A percentile compares a stretch with the other conserved stretches of the same genome.
phyloP scores from a whole-genome alignment of 2,888 invertebrate genomes.

The Sinopyrophorus schimmeli region DNA sequence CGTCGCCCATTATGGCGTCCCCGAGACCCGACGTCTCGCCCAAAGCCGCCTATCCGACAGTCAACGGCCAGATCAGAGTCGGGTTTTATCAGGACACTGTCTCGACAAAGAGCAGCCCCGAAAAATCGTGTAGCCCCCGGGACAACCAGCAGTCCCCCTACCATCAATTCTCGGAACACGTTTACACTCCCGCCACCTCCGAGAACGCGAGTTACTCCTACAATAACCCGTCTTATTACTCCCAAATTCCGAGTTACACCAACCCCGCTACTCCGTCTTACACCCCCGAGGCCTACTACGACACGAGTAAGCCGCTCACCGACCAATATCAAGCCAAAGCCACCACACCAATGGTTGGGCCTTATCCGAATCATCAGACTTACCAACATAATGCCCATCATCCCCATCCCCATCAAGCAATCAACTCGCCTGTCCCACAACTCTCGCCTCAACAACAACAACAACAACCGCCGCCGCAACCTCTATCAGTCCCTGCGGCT shows the following conservation, averaged over 20 bases:
- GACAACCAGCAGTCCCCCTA: slow-evolving; percentile 67
- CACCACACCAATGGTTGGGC: no score
- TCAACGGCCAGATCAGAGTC: slow-evolving; percentile 83
- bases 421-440: background rate
- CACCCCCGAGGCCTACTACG: slow-evolving; percentile 58
- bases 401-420: no score
- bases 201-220: slow-evolving; percentile 50
- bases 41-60: slow-evolving; percentile 68
- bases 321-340: slow-evolving; percentile 54
- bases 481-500: background rate
- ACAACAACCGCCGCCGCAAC: background rate
- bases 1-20: slow-evolving; percentile 67
- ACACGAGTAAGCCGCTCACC: slow-evolving; percentile 60
- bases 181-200: slow-evolving; percentile 62
- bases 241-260: slow-evolving; percentile 51
- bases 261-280: slow-evolving; percentile 58
- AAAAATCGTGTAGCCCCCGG: slow-evolving; percentile 80
- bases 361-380: no score
- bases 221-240: slow-evolving; percentile 49
- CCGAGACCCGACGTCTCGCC: slow-evolving; percentile 71
- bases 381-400: no score
- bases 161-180: slow-evolving; percentile 60
- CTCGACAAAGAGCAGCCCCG: slow-evolving; percentile 81
- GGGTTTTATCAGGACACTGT: slow-evolving; percentile 89
- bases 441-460: background rate